These are phyloP conservation scores for Stenoptilia bipunctidactyla DNA, from an alignment of 2,888 invertebrate species.

Conservation along the genomic window DNA sequence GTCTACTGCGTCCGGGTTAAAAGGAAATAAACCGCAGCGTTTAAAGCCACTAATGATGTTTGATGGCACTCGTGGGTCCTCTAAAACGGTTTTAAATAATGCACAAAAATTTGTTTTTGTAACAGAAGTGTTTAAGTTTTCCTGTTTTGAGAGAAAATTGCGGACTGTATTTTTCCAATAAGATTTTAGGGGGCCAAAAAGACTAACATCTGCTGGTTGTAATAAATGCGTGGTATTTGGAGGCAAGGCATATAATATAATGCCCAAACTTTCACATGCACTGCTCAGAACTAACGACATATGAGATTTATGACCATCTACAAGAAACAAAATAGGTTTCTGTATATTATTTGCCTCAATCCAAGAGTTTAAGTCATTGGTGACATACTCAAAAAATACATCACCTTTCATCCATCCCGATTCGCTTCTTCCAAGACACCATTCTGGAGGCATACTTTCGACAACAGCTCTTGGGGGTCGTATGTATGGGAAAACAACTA, in stretches of 20 bases:
- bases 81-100: too few relatives aligned
- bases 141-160: constrained; percentile 12
- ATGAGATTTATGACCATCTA: constrained; percentile 22
- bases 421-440: constrained; percentile 18
- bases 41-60: too few relatives aligned
- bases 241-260: constrained; percentile 20
- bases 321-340: constrained; percentile 18
- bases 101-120: constrained; percentile 21
- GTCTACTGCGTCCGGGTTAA: too few relatives aligned
- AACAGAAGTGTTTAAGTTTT: constrained; percentile 16
- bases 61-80: too few relatives aligned
- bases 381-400: constrained; percentile 21
- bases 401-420: constrained; percentile 17
- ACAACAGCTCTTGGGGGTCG: constrained; percentile 13
- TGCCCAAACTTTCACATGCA: constrained; percentile 14
- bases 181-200: constrained; percentile 17
- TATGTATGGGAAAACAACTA: constrained; percentile 17
- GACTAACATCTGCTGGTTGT: constrained; percentile 21
- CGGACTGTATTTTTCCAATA: constrained; percentile 14
- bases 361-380: constrained; percentile 20
- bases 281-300: constrained; percentile 17
- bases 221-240: constrained; percentile 22
- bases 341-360: constrained; percentile 13
- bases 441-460: constrained; percentile 17
- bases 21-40: too few relatives aligned